Percentiles rank a stretch among this genome's conserved stretches.
Conservation (phyloP, 1,140 invertebrate genomes). For the Leguminivora glycinivorella region DNA sequence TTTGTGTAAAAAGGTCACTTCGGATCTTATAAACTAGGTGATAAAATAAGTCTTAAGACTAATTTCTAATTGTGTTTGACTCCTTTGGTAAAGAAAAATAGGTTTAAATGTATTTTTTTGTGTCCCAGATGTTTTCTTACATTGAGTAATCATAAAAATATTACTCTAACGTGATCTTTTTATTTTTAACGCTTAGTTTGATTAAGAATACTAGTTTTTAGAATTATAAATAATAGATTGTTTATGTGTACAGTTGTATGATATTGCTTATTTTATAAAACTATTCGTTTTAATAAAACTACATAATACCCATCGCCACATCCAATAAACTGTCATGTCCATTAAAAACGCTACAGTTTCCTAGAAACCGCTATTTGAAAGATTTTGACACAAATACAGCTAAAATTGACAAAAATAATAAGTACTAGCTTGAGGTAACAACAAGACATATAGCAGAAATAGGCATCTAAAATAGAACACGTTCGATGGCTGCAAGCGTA, state of each 20-base stretch:
- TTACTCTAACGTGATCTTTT: no score
- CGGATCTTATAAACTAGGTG: slow-evolving; percentile 11
- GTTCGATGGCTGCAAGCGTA: not conserved
- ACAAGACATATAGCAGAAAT: not conserved
- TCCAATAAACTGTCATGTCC: no score
- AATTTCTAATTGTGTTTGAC: not conserved
- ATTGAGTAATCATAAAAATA: not conserved
- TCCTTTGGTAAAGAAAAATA: slow-evolving; percentile 4
- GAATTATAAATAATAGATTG: no score
- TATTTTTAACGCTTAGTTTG: no score
- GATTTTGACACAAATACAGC: not conserved
- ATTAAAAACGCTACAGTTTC: no score
- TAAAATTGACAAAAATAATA: slow-evolving; percentile 18
- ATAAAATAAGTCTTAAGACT: not conserved
- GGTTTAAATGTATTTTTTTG: no score
- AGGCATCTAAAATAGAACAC: slow-evolving; percentile 14
- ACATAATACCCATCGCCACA: no score
- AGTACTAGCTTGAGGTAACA: not conserved
- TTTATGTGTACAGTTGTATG: no score
- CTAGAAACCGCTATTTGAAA: no score
- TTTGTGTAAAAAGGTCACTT: slow-evolving; percentile 14
- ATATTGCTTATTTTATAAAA: no score
- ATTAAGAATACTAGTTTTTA: no score
- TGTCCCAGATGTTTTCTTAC: not conserved
- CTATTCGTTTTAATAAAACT: no score